phyloP scores from a whole-genome alignment of 2,797 vertebrate genomes.

The Acropternis orthonyx region DNA sequence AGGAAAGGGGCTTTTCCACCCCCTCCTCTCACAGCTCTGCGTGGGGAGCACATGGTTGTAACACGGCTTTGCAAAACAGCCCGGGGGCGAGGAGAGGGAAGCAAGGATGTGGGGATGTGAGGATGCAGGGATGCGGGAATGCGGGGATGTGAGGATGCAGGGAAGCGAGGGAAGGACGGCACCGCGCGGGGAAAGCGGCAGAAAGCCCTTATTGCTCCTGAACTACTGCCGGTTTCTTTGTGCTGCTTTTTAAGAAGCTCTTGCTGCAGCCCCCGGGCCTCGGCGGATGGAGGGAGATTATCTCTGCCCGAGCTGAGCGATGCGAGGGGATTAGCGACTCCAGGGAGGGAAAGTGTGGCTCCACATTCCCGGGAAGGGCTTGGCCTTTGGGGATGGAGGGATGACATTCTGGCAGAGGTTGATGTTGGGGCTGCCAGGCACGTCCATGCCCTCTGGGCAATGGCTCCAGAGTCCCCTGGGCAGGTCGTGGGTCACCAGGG shows the following conservation, averaged over 20 bases:
- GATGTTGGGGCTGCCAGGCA: background rate
- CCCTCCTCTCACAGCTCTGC: background rate
- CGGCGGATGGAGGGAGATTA: background rate
- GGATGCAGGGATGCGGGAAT: background rate
- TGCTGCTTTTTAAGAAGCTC: background rate
- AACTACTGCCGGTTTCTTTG: background rate
- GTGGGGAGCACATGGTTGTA: background rate
- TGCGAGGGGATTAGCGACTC: background rate
- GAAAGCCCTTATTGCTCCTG: background rate
- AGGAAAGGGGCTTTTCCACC: background rate
- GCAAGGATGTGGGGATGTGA: background rate
- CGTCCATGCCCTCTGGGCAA: fast-evolving
- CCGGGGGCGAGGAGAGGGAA: background rate
- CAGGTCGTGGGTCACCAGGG: background rate
- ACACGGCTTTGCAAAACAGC: background rate
- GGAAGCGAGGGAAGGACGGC: background rate
- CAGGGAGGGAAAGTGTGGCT: fast-evolving
- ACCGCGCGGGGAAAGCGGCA: background rate
- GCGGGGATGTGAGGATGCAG: background rate
- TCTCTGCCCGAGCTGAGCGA: background rate
- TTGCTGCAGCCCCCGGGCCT: background rate
- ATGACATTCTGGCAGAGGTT: background rate
- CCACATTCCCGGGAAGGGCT: background rate
- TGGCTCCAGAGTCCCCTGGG: fast-evolving
- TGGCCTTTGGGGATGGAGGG: fast-evolving